These are phyloP conservation scores for Ectemnius continuus DNA, from an alignment of 2,888 invertebrate genomes.

Conservation along the genomic window DNA sequence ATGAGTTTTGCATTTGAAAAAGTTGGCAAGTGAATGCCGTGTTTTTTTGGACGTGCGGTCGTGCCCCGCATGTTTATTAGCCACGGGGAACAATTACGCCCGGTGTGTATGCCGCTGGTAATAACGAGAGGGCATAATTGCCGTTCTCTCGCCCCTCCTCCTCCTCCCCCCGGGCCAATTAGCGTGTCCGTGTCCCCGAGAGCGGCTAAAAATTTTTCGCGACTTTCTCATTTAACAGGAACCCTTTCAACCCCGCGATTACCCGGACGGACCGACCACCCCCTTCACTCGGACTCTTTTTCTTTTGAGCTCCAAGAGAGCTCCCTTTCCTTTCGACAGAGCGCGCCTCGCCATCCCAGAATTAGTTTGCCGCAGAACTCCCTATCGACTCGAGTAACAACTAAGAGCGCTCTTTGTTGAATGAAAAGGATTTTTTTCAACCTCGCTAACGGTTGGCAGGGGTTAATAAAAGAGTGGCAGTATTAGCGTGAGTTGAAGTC, in stretches of 20 bases:
- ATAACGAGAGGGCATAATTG: conserved; percentile 28
- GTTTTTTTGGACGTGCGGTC: not conserved
- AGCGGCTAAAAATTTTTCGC: conserved; percentile 33
- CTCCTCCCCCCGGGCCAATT: not conserved
- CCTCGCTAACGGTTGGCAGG: no score
- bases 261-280: no score
- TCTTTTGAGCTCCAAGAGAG: not conserved
- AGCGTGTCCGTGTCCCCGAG: not conserved
- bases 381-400: no score
- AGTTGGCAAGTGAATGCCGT: not conserved
- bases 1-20: not conserved
- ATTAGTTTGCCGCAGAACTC: no score
- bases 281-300: conserved; percentile 1
- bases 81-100: conserved; percentile 1
- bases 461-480: no score
- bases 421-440: no score
- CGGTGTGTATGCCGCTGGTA: not conserved
- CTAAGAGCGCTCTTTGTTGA: no score
- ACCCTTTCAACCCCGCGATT: conserved; percentile 27
- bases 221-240: conserved; percentile 31
- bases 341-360: no score
- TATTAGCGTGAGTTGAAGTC: no score
- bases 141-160: conserved; percentile 7
- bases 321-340: no score
- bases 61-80: conserved; percentile 1